Percentiles rank a stretch among this genome's conserved stretches.
phyloP scores from a whole-genome alignment of 2,113 vertebrate genomes.

The Melierax canorus region DNA sequence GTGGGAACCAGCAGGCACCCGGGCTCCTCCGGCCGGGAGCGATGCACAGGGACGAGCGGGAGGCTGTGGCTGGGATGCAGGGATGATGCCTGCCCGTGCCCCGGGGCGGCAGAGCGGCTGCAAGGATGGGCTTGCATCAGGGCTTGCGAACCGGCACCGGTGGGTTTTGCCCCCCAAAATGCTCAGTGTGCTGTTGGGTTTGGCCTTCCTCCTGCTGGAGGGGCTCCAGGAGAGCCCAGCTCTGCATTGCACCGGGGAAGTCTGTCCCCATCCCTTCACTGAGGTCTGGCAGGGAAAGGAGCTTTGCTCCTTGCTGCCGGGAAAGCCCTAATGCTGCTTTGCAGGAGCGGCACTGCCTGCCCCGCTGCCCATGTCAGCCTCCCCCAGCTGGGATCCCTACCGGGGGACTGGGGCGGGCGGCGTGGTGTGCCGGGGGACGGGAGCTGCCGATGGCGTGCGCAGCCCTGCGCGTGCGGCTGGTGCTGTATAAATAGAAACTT shows the following conservation, averaged over 20 bases:
- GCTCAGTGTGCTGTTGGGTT: background rate
- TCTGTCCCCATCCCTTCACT: background rate
- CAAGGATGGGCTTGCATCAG: background rate
- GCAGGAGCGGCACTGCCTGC: background rate
- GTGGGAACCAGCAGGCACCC: background rate
- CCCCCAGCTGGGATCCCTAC: background rate
- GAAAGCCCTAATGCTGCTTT: background rate
- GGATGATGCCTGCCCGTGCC: rapidly evolving
- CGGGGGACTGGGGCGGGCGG: background rate
- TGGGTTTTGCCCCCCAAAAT: background rate
- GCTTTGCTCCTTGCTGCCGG: background rate
- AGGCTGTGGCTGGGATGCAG: background rate
- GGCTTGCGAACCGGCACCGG: rapidly evolving
- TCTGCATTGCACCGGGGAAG: rapidly evolving
- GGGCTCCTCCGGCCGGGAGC: background rate
- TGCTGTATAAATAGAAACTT: conserved; percentile 42
- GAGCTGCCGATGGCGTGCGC: background rate
- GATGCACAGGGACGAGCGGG: background rate
- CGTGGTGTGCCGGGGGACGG: rapidly evolving
- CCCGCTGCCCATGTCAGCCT: background rate
- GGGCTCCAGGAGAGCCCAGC: background rate
- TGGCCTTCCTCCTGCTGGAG: background rate
- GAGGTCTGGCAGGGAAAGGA: background rate
- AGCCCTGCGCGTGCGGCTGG: background rate
- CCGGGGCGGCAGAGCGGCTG: rapidly evolving